Evolutionary conservation across 2,113 vertebrate species (phyloP), one percentile per base, ranked within the genome.

Genomic region (Lophotis ruficrista): DNA sequence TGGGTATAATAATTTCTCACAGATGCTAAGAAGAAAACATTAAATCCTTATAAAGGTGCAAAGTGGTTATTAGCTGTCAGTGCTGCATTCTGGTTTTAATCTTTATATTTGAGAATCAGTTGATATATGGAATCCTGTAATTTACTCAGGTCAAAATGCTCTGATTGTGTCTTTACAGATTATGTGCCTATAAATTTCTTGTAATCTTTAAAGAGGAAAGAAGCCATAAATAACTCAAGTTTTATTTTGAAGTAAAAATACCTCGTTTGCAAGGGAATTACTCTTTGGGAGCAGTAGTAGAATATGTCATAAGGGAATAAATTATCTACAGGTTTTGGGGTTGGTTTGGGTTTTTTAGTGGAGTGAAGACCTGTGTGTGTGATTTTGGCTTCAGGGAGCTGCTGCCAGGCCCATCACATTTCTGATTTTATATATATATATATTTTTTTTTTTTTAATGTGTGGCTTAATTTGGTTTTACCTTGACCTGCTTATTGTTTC

Each of bases 381-480:
- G 48, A 19, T 37, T 87, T 79, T 70, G 48, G 27, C 47, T 86
- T 81, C 60, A 56, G 33, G 61, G 48, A n/a, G 61, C 65, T 76
- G 38, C 75, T 91, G 28, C 51, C 23, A 47, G 33, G 35, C 54
- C 70, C 37, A 76, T 81, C 35, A 17, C 12, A 3, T 78, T 68
- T 73, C 50, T 56, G 9, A 58, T 81, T 43, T 41, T 41, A 38
- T 38, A 41, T 41, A n/a, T n/a, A n/a, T n/a, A n/a, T n/a, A n/a
- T n/a, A n/a, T 43, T 47, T 70, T 43, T 9, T 65, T 90, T 77
- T 30, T 73, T 84, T 58, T 2, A 10, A 61, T 62, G 22, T 38
- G 18, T 76, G 47, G 33, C 25, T 87, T 94, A 92, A 92, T 93
- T 90, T 82, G 53, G 35, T 92, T 94, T 91, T 83, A 77, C 68